Evolutionary conservation across 2,113 vertebrate species (phyloP).

Genomic region (Acanthisitta chloris): DNA sequence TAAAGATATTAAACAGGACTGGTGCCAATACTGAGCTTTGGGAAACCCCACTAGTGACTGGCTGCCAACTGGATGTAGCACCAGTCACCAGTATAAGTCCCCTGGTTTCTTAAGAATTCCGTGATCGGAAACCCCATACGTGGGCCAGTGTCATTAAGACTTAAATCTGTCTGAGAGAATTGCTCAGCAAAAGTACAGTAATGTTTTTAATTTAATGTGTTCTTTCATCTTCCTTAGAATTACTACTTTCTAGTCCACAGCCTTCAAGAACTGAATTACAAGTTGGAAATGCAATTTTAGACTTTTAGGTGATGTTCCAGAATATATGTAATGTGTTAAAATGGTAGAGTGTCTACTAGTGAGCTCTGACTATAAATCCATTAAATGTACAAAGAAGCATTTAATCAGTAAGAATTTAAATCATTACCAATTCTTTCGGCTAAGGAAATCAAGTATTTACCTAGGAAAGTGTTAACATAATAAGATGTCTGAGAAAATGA

Average conservation of each 20-base stretch:
- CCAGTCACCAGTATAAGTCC: not conserved
- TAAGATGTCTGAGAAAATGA: not conserved
- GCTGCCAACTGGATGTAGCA: not conserved
- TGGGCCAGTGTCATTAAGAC: not conserved
- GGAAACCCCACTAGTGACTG: not conserved
- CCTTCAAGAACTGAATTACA: not conserved
- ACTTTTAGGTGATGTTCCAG: not conserved
- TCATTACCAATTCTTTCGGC: not conserved
- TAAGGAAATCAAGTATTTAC: not conserved
- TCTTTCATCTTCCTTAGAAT: not conserved
- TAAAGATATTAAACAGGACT: not conserved
- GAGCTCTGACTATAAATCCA: not conserved
- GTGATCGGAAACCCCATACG: accelerated
- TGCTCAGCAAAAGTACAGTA: not conserved
- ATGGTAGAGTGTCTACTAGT: not conserved
- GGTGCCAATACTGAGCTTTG: not conserved
- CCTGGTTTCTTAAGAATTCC: not conserved
- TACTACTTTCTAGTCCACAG: not conserved
- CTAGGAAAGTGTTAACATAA: not conserved
- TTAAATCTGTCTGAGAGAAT: not conserved
- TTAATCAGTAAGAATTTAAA: not conserved
- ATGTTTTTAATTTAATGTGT: not conserved
- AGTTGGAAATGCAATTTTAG: not conserved
- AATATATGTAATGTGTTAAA: not conserved
- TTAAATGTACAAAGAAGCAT: not conserved